These are phyloP conservation scores for Diarsia mendica DNA, from an alignment of 2,888 invertebrate species.

Conservation along the genomic window DNA sequence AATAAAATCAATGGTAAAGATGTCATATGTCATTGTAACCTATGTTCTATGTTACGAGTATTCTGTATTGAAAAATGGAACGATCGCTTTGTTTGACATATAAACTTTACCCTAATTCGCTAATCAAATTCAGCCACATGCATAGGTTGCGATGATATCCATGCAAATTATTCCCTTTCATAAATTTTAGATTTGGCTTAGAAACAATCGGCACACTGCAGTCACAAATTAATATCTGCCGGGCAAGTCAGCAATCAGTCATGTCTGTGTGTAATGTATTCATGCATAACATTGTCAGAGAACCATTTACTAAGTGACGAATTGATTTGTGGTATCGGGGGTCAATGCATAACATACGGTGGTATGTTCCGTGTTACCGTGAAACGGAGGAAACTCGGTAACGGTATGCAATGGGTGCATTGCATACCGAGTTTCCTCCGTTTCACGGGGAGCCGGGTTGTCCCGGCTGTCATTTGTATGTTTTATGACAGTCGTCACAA, in stretches of 20 bases:
- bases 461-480: too few species aligned
- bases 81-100: neutral
- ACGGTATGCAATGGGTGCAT: too few species aligned
- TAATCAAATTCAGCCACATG: neutral
- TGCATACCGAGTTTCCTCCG: too few species aligned
- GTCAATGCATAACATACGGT: neutral
- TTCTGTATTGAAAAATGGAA: neutral
- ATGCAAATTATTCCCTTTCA: neutral
- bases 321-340: slow-evolving; percentile 1
- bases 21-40: too few species aligned
- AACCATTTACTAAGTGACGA: neutral
- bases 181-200: neutral
- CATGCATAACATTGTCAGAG: neutral
- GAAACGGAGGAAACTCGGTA: too few species aligned
- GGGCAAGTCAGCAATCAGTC: neutral
- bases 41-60: too few species aligned
- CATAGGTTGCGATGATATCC: neutral
- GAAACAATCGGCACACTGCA: neutral
- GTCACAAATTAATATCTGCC: neutral
- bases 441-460: too few species aligned
- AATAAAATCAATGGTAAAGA: too few species aligned
- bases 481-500: too few species aligned
- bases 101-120: too few species aligned
- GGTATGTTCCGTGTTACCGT: too few species aligned
- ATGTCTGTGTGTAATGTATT: neutral